These are phyloP conservation scores for Graphium colonna DNA, from an alignment of 2,888 invertebrate genomes.

Conservation along the genomic window DNA sequence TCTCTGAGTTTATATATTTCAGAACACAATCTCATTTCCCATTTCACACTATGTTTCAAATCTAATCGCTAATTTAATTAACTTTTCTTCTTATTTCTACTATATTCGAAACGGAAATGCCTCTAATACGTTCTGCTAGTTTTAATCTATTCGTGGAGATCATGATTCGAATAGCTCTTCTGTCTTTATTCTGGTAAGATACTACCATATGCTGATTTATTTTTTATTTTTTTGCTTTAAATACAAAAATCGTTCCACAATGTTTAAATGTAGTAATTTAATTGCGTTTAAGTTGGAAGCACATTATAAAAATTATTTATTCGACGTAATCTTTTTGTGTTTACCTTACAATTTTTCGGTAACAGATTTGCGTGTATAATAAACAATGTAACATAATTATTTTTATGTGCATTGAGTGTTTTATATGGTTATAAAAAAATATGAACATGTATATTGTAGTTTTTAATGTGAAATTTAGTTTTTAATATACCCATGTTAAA, in stretches of 20 bases:
- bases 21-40: slow-evolving; percentile 7
- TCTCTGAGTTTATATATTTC: slow-evolving; percentile 5
- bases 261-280: background rate
- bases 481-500: too few species aligned
- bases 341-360: background rate
- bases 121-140: slow-evolving; percentile 65
- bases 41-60: slow-evolving; percentile 15
- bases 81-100: slow-evolving; percentile 9
- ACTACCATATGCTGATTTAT: slow-evolving; percentile 41
- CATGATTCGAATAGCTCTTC: slow-evolving; percentile 64
- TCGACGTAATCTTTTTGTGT: background rate
- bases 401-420: too few species aligned
- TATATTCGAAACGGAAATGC: slow-evolving; percentile 47
- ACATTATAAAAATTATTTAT: background rate
- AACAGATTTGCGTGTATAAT: too few species aligned
- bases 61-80: slow-evolving; percentile 9
- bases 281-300: background rate
- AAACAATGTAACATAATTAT: slow-evolving; percentile 9
- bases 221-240: slow-evolving; percentile 6
- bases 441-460: too few species aligned
- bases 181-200: slow-evolving; percentile 79
- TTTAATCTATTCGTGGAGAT: slow-evolving; percentile 74
- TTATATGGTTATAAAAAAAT: too few species aligned
- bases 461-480: too few species aligned
- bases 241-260: too few species aligned